A percentile compares a stretch with the other conserved stretches of the same genome.
These are phyloP conservation scores for Agonopterix arenella DNA, from an alignment of 2,888 invertebrate genomes.

Conservation along the genomic window DNA sequence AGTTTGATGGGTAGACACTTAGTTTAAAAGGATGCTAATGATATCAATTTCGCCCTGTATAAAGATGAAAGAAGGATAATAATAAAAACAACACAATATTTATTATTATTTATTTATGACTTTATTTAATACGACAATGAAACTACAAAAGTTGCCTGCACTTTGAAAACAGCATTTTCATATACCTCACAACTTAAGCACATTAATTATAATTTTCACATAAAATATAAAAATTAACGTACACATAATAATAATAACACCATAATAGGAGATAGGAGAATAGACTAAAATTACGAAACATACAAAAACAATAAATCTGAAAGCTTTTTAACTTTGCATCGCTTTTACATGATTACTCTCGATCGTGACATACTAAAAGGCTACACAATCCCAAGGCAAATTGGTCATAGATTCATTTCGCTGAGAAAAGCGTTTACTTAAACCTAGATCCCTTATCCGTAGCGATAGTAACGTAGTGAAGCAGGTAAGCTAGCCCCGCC, in stretches of 20 bases:
- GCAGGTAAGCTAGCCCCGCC: constrained; percentile 58
- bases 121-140: constrained; percentile 78
- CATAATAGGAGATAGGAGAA: constrained; percentile 49
- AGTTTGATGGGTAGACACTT: too few relatives aligned
- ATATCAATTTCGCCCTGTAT: too few relatives aligned
- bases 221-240: constrained; percentile 62
- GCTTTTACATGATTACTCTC: constrained; percentile 68
- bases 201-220: constrained; percentile 49
- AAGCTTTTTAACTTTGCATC: constrained; percentile 60
- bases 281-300: constrained; percentile 72
- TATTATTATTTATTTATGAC: constrained; percentile 67
- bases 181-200: constrained; percentile 74
- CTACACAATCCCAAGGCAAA: constrained; percentile 76
- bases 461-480: constrained; percentile 49
- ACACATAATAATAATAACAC: constrained; percentile 42
- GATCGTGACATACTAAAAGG: constrained; percentile 66
- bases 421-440: constrained; percentile 70
- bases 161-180: constrained; percentile 65
- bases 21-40: too few relatives aligned
- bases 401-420: constrained; percentile 73
- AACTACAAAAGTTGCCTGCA: constrained; percentile 77
- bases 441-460: constrained; percentile 51
- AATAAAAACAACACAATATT: background rate
- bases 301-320: constrained; percentile 43
- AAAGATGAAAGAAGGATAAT: too few relatives aligned